A percentile compares a stretch with the other conserved stretches of the same genome.
These are phyloP conservation scores for Oriolus oriolus DNA, from an alignment of 2,113 vertebrate genomes.

Conservation along the genomic window DNA sequence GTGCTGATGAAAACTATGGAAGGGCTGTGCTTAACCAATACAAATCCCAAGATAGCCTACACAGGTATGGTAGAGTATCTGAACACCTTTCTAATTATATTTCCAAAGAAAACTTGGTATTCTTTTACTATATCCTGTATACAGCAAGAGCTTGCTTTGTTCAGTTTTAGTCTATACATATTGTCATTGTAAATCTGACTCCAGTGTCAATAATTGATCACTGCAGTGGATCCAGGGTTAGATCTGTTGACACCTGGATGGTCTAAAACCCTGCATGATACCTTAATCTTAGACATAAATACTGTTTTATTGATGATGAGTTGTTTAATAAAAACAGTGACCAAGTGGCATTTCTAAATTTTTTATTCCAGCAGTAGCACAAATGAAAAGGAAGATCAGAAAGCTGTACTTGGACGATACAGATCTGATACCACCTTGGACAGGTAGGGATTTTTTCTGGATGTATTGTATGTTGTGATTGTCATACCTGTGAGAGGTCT, in stretches of 20 bases:
- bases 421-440: constrained; percentile 75
- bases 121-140: neutral
- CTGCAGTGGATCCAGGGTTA: neutral
- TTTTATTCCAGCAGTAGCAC: constrained; percentile 25
- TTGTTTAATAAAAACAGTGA: neutral
- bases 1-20: constrained; percentile 86
- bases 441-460: constrained; percentile 60
- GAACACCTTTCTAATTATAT: neutral
- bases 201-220: neutral
- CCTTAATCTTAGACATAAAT: neutral
- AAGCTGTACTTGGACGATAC: constrained; percentile 64
- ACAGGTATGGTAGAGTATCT: constrained; percentile 63
- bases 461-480: neutral
- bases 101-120: neutral
- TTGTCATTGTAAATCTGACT: neutral
- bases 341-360: neutral
- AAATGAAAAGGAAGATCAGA: constrained; percentile 61
- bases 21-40: constrained; percentile 68
- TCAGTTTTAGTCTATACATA: neutral
- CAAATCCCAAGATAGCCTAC: constrained; percentile 74
- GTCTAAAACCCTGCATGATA: neutral
- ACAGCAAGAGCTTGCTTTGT: neutral
- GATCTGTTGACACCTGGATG: neutral
- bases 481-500: neutral
- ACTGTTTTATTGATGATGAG: neutral